Evolutionary conservation across 2,113 vertebrate genomes (phyloP).

Genomic region (Asarcornis scutulata): DNA sequence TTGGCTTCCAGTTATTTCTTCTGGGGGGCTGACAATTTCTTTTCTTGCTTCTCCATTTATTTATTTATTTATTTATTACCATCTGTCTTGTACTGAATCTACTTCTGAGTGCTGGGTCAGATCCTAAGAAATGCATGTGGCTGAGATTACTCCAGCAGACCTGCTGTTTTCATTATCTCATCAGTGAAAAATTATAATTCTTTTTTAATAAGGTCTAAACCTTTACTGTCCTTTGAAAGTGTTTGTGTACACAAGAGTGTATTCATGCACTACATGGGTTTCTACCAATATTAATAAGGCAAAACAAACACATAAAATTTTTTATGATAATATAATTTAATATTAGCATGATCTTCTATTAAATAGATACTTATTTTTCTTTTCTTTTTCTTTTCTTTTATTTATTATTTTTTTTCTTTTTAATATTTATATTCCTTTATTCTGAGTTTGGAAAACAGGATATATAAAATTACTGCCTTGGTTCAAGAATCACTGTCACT

Average conservation of each 20-base stretch:
- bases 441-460: background rate
- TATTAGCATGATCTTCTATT: background rate
- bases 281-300: background rate
- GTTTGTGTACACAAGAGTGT: background rate
- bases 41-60: background rate
- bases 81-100: background rate
- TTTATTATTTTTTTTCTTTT: background rate
- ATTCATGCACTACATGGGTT: background rate
- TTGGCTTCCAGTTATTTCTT: background rate
- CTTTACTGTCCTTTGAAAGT: background rate
- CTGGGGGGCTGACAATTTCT: background rate
- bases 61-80: background rate
- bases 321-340: background rate
- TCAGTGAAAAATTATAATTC: background rate
- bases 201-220: background rate
- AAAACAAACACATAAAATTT: background rate
- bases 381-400: background rate
- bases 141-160: background rate
- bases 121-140: background rate
- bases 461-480: background rate
- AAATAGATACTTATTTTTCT: background rate
- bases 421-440: background rate
- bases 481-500: background rate
- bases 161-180: background rate
- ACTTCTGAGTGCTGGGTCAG: background rate